phyloP scores from a whole-genome alignment of 2,888 invertebrate genomes.

The Drosophila diplacantha region DNA sequence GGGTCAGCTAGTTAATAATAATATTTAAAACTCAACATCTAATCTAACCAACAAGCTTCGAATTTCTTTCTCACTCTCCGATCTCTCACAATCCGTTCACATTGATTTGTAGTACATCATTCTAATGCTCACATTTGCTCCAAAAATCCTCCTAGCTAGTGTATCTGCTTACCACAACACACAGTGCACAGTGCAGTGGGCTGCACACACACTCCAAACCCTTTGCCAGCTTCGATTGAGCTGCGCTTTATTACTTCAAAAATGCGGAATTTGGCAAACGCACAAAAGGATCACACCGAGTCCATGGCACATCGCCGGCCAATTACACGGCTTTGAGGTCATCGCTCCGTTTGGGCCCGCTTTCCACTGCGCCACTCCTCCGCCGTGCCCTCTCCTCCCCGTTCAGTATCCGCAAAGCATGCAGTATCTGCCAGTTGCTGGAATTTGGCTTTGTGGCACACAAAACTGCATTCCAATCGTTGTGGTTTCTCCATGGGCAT shows the following conservation, averaged over 20 bases:
- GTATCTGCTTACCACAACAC: constrained; percentile 14
- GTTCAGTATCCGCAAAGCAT: constrained; percentile 57
- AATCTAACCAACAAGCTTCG: background rate
- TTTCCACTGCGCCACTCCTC: constrained; percentile 10
- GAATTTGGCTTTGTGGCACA: constrained; percentile 30
- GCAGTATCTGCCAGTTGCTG: constrained; percentile 42
- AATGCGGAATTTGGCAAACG: constrained; percentile 48
- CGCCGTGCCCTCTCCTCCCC: constrained; percentile 26
- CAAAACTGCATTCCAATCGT: constrained; percentile 37
- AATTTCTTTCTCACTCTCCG: background rate
- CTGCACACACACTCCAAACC: background rate
- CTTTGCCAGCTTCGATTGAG: background rate
- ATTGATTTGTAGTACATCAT: background rate
- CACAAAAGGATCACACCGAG: constrained; percentile 35
- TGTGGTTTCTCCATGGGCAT: constrained; percentile 32
- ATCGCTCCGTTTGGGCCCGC: constrained; percentile 10
- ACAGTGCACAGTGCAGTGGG: constrained; percentile 3
- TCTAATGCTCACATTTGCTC: background rate
- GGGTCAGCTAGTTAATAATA: too few relatives aligned
- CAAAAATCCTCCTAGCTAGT: constrained; percentile 31
- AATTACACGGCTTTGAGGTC: constrained; percentile 24
- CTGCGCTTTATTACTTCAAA: constrained; percentile 51
- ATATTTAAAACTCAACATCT: too few relatives aligned
- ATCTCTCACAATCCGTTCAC: too few relatives aligned
- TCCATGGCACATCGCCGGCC: constrained; percentile 22